These are phyloP conservation scores for Silurus glanis DNA, from an alignment of 2,113 vertebrate genomes.

Conservation along the genomic window DNA sequence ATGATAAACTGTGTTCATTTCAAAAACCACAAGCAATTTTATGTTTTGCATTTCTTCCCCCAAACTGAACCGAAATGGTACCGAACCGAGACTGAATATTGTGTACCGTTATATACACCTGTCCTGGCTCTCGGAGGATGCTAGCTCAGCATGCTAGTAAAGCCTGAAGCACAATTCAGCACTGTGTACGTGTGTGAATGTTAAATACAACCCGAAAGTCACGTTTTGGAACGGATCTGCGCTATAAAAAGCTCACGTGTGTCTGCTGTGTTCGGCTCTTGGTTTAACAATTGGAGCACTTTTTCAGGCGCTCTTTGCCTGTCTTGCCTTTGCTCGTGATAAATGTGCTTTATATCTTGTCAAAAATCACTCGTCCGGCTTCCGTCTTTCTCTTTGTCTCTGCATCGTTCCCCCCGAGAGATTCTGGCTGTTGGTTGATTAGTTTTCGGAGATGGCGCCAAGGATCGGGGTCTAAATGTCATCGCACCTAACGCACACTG, in stretches of 20 bases:
- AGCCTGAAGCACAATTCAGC: not conserved
- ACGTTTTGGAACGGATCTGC: not conserved
- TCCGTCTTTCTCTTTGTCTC: slow-evolving; percentile 26
- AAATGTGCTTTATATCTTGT: not conserved
- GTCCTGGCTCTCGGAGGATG: not conserved
- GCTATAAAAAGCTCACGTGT: not conserved
- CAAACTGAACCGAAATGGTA: no score
- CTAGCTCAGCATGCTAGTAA: not conserved
- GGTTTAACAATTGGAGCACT: not conserved
- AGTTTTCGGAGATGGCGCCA: slow-evolving; percentile 12
- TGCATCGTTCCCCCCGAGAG: slow-evolving; percentile 3
- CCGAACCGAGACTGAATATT: no score
- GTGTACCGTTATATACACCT: not conserved
- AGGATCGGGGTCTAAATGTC: slow-evolving; percentile 20
- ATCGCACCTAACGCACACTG: not conserved
- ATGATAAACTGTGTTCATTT: no score
- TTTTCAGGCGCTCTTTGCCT: not conserved
- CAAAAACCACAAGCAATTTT: no score
- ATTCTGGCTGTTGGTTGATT: slow-evolving; percentile 1
- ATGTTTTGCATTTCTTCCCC: no score
- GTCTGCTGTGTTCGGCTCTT: not conserved
- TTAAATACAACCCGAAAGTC: not conserved
- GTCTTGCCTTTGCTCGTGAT: not conserved
- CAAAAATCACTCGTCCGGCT: not conserved
- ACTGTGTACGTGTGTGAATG: not conserved